These are phyloP conservation scores for Lordiphosa stackelbergi DNA, from an alignment of 1,140 invertebrate genomes.

Conservation along the genomic window DNA sequence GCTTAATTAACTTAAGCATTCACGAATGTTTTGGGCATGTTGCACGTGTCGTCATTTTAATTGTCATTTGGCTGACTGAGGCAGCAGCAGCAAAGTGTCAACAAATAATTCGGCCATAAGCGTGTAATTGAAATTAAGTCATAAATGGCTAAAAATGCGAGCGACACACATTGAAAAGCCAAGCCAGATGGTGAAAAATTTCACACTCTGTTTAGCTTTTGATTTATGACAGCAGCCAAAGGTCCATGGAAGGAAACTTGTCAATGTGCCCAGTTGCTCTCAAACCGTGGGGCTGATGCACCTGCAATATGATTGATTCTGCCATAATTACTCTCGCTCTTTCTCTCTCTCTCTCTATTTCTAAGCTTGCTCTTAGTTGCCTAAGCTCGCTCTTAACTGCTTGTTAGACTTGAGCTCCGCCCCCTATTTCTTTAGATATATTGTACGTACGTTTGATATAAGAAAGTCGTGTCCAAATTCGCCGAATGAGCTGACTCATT, in stretches of 20 bases:
- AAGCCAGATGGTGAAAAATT: conserved; percentile 56
- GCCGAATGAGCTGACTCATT: conserved; percentile 1
- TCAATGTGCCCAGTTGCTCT: conserved; percentile 35
- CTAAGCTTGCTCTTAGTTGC: conserved; percentile 28
- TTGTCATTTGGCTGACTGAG: conserved; percentile 27
- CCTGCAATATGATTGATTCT: conserved; percentile 57
- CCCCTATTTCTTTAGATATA: conserved; percentile 12
- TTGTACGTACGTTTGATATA: not conserved
- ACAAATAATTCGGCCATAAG: conserved; percentile 72
- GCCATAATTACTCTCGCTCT: conserved; percentile 23
- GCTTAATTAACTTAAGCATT: conserved; percentile 11
- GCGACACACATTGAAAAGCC: conserved; percentile 47
- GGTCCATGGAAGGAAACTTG: conserved; percentile 57
- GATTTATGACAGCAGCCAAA: conserved; percentile 52
- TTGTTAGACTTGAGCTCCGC: conserved; percentile 50
- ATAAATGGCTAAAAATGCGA: conserved; percentile 69
- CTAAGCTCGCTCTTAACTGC: conserved; percentile 23
- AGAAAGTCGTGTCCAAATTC: conserved; percentile 16
- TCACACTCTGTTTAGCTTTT: conserved; percentile 57
- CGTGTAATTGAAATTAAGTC: conserved; percentile 72
- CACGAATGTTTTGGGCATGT: conserved; percentile 12
- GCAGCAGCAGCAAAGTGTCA: conserved; percentile 45
- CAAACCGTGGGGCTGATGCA: conserved; percentile 42
- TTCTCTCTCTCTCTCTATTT: conserved; percentile 2
- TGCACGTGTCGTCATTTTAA: conserved; percentile 71